Percentiles rank a stretch among this genome's conserved stretches.
These are phyloP conservation scores for Hemitrygon akajei DNA, from an alignment of 2,797 vertebrate species.

Conservation along the genomic window DNA sequence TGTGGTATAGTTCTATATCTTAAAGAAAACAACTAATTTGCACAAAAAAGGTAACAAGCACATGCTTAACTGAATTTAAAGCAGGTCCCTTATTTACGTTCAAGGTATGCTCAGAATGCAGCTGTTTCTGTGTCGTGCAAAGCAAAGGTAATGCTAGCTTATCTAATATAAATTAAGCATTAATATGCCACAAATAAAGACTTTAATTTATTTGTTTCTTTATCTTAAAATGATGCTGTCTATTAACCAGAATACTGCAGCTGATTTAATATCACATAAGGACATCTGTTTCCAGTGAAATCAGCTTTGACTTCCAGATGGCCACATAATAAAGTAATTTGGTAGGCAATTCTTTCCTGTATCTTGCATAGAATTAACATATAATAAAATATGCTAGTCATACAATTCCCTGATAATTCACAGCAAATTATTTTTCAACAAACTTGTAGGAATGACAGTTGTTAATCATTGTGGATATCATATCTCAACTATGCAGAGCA, in stretches of 20 bases:
- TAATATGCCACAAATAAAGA: neutral
- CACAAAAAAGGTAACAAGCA: neutral
- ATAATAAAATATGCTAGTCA: conserved; percentile 14
- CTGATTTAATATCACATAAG: neutral
- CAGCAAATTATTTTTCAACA: conserved; percentile 24
- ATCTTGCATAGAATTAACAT: neutral
- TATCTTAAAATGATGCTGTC: neutral
- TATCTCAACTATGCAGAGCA: neutral
- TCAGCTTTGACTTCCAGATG: neutral
- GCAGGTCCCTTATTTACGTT: neutral
- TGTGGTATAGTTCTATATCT: too few relatives aligned
- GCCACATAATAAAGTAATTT: neutral
- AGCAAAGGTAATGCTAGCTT: neutral
- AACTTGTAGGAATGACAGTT: conserved; percentile 9
- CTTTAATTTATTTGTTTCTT: neutral
- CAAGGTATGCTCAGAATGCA: too few relatives aligned
- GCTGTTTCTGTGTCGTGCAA: too few relatives aligned
- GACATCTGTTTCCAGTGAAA: neutral
- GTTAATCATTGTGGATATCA: neutral
- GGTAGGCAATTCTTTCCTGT: neutral
- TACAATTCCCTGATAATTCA: conserved; percentile 8
- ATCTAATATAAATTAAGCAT: neutral
- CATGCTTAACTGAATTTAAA: neutral
- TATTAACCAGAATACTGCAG: neutral
- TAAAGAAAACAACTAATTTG: neutral